Evolutionary conservation across 2,113 vertebrate genomes (phyloP).

Genomic region (Penelope pileata): DNA sequence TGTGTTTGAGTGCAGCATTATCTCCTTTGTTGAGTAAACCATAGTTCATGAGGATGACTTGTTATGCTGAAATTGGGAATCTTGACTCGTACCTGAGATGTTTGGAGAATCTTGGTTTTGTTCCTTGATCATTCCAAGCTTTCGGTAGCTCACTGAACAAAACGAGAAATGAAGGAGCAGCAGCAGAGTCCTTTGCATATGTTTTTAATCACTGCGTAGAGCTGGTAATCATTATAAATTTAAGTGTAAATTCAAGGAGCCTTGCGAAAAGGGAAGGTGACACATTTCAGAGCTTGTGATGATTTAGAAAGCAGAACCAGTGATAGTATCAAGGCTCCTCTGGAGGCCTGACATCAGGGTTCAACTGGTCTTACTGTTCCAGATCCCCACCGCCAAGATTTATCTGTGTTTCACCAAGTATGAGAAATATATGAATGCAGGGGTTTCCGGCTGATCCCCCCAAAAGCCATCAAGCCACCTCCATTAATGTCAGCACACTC

Average conservation of each 20-base stretch:
- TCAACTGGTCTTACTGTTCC: constrained; percentile 8
- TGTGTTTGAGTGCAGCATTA: neutral
- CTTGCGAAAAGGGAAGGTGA: neutral
- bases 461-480: constrained; percentile 40
- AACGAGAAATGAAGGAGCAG: neutral
- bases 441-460: constrained; percentile 50
- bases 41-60: neutral
- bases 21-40: neutral
- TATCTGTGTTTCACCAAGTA: constrained; percentile 73
- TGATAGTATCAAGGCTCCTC: constrained; percentile 8
- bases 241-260: constrained; percentile 1
- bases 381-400: constrained; percentile 65
- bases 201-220: constrained; percentile 6
- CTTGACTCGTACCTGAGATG: neutral
- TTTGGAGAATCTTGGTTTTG: neutral
- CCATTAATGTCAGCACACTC: constrained; percentile 71
- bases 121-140: neutral
- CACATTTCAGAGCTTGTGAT: neutral
- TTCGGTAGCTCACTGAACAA: neutral
- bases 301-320: constrained; percentile 56
- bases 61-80: neutral
- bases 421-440: constrained; percentile 60
- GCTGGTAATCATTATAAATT: neutral
- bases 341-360: constrained; percentile 20
- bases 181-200: neutral